Percentiles rank a stretch among this genome's conserved stretches.
Conservation (phyloP, 2,888 invertebrate genomes). For the Chrysopilus asiliformis region DNA sequence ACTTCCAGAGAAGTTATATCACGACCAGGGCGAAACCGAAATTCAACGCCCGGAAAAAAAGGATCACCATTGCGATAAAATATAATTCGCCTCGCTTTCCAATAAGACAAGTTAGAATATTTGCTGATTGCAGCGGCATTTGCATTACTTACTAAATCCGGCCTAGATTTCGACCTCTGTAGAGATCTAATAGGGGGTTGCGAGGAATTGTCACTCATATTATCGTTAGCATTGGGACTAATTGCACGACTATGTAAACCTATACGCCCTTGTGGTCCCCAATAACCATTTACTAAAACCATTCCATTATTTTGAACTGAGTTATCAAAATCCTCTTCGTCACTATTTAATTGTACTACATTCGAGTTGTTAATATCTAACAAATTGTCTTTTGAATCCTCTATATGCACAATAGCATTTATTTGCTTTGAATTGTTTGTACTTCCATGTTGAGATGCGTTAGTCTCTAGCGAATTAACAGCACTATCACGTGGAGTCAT, state of each 20-base stretch:
- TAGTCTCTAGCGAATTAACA: slow-evolving; percentile 16
- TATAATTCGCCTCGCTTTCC: slow-evolving; percentile 73
- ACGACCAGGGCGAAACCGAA: slow-evolving; percentile 75
- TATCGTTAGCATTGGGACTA: slow-evolving; percentile 38
- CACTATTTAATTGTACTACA: slow-evolving; percentile 3
- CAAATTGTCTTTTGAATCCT: slow-evolving; percentile 3
- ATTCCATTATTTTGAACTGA: slow-evolving; percentile 7
- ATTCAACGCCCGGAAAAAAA: slow-evolving; percentile 78
- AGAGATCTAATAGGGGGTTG: slow-evolving; percentile 28
- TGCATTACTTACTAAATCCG: slow-evolving; percentile 24
- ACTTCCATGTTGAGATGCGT: slow-evolving; percentile 13
- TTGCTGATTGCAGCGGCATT: slow-evolving; percentile 39
- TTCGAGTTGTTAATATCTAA: slow-evolving; percentile 4
- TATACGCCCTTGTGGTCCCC: slow-evolving; percentile 19
- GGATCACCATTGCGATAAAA: slow-evolving; percentile 92
- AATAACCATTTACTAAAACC: slow-evolving; percentile 19
- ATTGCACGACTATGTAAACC: slow-evolving; percentile 18
- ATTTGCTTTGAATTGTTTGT: neutral
- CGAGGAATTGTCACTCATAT: slow-evolving; percentile 46
- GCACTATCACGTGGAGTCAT: slow-evolving; percentile 17
- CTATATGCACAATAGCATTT: neutral
- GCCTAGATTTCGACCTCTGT: slow-evolving; percentile 33
- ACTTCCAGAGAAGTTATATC: slow-evolving; percentile 78
- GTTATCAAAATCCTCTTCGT: slow-evolving; percentile 10
- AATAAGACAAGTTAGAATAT: slow-evolving; percentile 71